Conservation (phyloP, 2,888 invertebrate genomes). For the Gastrophysa polygoni region DNA sequence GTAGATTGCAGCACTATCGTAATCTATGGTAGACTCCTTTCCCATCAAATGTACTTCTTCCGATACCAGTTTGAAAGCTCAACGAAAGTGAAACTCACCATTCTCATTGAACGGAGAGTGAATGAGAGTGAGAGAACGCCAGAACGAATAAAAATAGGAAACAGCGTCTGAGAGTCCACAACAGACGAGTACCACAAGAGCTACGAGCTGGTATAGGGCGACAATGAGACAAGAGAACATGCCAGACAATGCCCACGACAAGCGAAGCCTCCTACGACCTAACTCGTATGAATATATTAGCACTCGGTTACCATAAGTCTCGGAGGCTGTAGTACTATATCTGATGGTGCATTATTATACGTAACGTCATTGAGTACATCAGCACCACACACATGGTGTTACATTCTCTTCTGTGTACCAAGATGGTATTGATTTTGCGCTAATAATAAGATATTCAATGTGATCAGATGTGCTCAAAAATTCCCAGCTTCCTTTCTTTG, state of each 20-base stretch:
- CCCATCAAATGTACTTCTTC: too few species aligned
- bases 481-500: too few species aligned
- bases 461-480: too few species aligned
- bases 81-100: constrained; percentile 13
- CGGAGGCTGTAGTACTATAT: constrained; percentile 37
- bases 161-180: constrained; percentile 30
- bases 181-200: constrained; percentile 39
- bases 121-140: constrained; percentile 15
- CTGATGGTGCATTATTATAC: constrained; percentile 39
- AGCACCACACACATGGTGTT: constrained; percentile 32
- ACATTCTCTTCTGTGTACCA: not conserved
- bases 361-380: constrained; percentile 36
- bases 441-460: too few species aligned
- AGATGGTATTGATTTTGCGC: too few species aligned
- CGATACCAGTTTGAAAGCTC: too few species aligned
- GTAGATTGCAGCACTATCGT: too few species aligned
- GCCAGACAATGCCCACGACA: constrained; percentile 47
- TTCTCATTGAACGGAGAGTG: too few species aligned
- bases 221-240: constrained; percentile 46
- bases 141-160: constrained; percentile 41
- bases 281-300: constrained; percentile 56
- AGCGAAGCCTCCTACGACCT: constrained; percentile 45
- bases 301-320: constrained; percentile 54
- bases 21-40: too few species aligned
- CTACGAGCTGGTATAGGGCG: constrained; percentile 45